These are phyloP conservation scores for Hydra vulgaris DNA, from an alignment of 30 jellyfish, hydroid and myxozoan genomes.

Conservation along the genomic window DNA sequence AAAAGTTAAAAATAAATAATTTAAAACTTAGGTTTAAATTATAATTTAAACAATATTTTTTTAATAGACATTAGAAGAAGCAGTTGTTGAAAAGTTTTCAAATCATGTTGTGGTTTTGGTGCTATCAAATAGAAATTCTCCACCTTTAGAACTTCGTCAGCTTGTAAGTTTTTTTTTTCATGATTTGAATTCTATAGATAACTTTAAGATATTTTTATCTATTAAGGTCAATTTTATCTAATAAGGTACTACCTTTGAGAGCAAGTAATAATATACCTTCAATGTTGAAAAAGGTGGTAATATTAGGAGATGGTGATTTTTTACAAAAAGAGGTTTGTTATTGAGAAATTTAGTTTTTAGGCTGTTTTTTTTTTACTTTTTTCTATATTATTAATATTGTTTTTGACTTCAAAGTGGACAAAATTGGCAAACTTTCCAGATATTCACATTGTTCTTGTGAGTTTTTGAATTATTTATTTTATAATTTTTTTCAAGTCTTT, in stretches of 20 bases:
- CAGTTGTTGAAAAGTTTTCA: constrained; percentile 40
- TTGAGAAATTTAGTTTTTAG: too few relatives aligned
- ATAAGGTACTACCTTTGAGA: constrained; percentile 63
- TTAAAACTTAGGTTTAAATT: too few relatives aligned
- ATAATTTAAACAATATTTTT: too few relatives aligned
- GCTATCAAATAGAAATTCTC: constrained; percentile 39
- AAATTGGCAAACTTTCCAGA: constrained; percentile 48
- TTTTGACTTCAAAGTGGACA: not conserved
- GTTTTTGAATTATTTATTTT: not conserved
- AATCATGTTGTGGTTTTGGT: constrained; percentile 71
- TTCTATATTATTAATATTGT: too few relatives aligned
- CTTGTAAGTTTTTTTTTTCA: constrained; percentile 56
- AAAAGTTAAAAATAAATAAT: too few relatives aligned
- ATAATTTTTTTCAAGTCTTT: too few relatives aligned
- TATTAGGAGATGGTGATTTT: constrained; percentile 73
- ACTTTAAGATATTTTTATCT: too few relatives aligned
- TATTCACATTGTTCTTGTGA: constrained; percentile 69
- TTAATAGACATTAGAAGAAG: constrained; percentile 61
- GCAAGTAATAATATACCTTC: constrained; percentile 73
- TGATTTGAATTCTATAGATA: too few relatives aligned
- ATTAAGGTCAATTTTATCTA: too few relatives aligned
- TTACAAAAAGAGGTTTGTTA: constrained; percentile 58
- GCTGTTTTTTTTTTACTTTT: not conserved
- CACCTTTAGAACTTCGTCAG: constrained; percentile 65
- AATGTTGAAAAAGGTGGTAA: constrained; percentile 55